Evolutionary conservation across 2,888 invertebrate genomes (phyloP).

Genomic region (Sinopyrophorus schimmeli): DNA sequence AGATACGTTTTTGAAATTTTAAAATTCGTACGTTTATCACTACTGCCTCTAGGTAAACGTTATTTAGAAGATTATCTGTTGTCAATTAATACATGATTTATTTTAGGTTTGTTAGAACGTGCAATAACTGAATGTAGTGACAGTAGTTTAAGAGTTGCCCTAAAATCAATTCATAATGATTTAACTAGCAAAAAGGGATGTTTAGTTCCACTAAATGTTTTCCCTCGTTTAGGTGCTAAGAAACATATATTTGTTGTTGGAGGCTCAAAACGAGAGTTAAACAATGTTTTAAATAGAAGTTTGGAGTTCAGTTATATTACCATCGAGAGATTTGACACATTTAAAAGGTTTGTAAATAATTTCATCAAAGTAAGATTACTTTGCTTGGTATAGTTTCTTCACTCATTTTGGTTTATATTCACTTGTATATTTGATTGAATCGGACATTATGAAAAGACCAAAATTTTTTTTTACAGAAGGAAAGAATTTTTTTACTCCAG

Average conservation of each 20-base stretch:
- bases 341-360: slow-evolving; percentile 69
- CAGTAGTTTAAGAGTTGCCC: slow-evolving; percentile 74
- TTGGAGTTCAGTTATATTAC: slow-evolving; percentile 76
- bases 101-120: slow-evolving; percentile 69
- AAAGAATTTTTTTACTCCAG: too few relatives aligned
- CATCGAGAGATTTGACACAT: slow-evolving; percentile 76
- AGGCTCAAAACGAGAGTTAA: slow-evolving; percentile 80
- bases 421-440: too few relatives aligned
- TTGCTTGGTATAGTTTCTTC: too few relatives aligned
- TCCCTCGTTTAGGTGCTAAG: slow-evolving; percentile 82
- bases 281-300: slow-evolving; percentile 70
- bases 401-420: too few relatives aligned
- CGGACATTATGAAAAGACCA: too few relatives aligned
- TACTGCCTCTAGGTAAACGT: slow-evolving; percentile 69
- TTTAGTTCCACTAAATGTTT: slow-evolving; percentile 73
- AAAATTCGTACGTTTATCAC: slow-evolving; percentile 77
- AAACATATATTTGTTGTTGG: slow-evolving; percentile 88
- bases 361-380: too few relatives aligned
- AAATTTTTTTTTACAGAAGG: too few relatives aligned
- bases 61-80: not conserved
- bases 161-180: slow-evolving; percentile 79
- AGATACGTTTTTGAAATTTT: slow-evolving; percentile 86
- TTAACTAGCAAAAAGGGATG: slow-evolving; percentile 76
- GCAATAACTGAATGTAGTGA: slow-evolving; percentile 78
- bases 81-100: slow-evolving; percentile 3